Evolutionary conservation across 1,140 invertebrate genomes (phyloP).

Genomic region (Lepidurus arcticus): DNA sequence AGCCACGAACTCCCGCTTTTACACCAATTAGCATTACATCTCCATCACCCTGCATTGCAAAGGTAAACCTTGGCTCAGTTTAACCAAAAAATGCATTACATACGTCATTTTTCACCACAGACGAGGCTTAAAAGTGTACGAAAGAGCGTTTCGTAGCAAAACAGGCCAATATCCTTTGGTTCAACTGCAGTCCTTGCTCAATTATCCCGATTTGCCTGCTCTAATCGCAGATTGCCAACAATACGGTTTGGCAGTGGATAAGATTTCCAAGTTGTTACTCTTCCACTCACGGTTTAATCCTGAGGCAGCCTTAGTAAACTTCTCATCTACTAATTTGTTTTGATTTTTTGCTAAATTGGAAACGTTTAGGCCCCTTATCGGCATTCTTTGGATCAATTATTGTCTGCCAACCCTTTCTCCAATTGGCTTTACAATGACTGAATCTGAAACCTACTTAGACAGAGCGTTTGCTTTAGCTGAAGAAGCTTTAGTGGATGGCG

Average conservation of each 20-base stretch:
- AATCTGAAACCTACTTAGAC: constrained; percentile 55
- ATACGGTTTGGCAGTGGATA: constrained; percentile 25
- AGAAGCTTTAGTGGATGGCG: constrained; percentile 68
- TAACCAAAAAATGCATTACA: background rate
- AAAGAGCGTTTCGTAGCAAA: constrained; percentile 22
- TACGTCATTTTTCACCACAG: background rate
- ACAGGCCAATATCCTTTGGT: constrained; percentile 25
- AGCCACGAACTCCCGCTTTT: background rate
- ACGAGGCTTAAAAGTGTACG: constrained; percentile 24
- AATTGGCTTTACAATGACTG: background rate
- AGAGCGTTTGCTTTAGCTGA: constrained; percentile 67
- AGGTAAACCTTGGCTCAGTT: background rate
- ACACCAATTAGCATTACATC: background rate
- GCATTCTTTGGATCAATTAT: background rate
- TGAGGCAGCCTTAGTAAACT: background rate
- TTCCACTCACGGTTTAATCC: constrained; percentile 25
- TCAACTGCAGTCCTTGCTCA: background rate
- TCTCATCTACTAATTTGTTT: constrained; percentile 38
- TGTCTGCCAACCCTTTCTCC: background rate
- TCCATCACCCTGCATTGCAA: background rate
- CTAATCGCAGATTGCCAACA: constrained; percentile 18
- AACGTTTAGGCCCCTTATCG: background rate
- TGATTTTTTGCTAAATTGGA: background rate
- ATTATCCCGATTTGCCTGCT: background rate
- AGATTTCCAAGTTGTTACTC: background rate